These are phyloP conservation scores for Copidosoma aretas DNA, from an alignment of 2,888 invertebrate species.

Conservation along the genomic window DNA sequence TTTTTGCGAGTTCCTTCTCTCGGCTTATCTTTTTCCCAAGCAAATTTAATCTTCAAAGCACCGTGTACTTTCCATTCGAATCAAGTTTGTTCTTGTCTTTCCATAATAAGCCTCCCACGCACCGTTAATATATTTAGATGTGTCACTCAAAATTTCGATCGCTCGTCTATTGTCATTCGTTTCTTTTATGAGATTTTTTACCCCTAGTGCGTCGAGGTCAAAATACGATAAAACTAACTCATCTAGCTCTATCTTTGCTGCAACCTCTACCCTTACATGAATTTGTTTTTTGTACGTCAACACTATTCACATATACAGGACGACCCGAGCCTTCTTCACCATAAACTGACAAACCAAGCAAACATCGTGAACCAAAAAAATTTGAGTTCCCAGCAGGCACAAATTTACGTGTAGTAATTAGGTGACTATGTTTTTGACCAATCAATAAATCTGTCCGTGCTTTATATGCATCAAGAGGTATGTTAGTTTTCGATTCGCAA, in stretches of 20 bases:
- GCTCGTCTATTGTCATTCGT: background rate
- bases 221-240: too few relatives aligned
- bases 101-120: background rate
- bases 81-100: background rate
- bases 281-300: too few relatives aligned
- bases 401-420: conserved; percentile 4
- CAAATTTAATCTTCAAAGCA: background rate
- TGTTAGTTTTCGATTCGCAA: background rate
- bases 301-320: too few relatives aligned
- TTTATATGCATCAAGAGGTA: background rate
- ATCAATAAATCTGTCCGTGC: conserved; percentile 13
- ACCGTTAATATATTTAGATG: background rate
- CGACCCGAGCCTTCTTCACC: background rate
- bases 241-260: too few relatives aligned
- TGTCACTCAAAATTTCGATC: background rate
- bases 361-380: background rate
- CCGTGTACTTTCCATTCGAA: background rate
- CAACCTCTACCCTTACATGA: too few relatives aligned
- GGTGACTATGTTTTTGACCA: conserved; percentile 13
- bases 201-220: too few relatives aligned
- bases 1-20: background rate
- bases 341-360: conserved; percentile 12
- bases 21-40: background rate
- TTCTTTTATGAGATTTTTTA: too few relatives aligned
- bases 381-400: background rate